A percentile compares a stretch with the other conserved stretches of the same genome.
Evolutionary conservation across 2,888 invertebrate species (phyloP).

Genomic region (Liposcelis brunnea): DNA sequence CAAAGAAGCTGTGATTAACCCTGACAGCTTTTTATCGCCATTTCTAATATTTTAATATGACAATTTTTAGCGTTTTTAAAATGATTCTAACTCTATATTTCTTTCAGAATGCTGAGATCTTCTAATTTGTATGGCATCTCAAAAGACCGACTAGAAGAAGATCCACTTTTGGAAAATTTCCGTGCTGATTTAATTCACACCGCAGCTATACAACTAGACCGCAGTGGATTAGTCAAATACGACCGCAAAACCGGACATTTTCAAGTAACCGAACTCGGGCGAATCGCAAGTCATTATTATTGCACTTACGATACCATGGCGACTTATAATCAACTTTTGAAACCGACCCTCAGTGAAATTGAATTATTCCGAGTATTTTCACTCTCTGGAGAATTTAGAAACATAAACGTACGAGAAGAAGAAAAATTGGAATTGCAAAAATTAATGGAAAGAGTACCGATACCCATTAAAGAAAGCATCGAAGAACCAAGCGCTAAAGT

Average conservation of each 20-base stretch:
- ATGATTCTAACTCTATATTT: slow-evolving; percentile 6
- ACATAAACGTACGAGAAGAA: slow-evolving; percentile 85
- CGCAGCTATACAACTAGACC: slow-evolving; percentile 76
- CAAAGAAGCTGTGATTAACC: too few species aligned
- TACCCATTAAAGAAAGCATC: slow-evolving; percentile 96
- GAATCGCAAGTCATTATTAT: slow-evolving; percentile 97
- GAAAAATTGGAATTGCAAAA: slow-evolving; percentile 95
- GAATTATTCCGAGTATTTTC: slow-evolving; percentile 97
- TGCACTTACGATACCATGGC: slow-evolving; percentile 94
- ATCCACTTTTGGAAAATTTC: slow-evolving; percentile 71
- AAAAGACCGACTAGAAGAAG: slow-evolving; percentile 58
- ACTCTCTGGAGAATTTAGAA: slow-evolving; percentile 86
- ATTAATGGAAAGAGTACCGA: slow-evolving; percentile 88
- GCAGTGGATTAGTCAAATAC: slow-evolving; percentile 88
- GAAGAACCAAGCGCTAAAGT: slow-evolving; percentile 96
- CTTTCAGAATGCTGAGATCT: slow-evolving; percentile 67
- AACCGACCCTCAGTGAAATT: slow-evolving; percentile 93
- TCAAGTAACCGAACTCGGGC: slow-evolving; percentile 76
- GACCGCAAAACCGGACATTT: slow-evolving; percentile 83
- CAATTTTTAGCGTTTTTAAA: too few species aligned
- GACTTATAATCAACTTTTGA: slow-evolving; percentile 88
- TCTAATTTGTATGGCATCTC: slow-evolving; percentile 82
- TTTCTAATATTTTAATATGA: too few species aligned
- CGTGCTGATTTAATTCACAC: slow-evolving; percentile 92
- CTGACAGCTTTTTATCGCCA: too few species aligned